Percentiles rank a stretch among this genome's conserved stretches.
These are phyloP conservation scores for Aspidiotus rigidus DNA, from an alignment of 2,888 invertebrate species.

Conservation along the genomic window DNA sequence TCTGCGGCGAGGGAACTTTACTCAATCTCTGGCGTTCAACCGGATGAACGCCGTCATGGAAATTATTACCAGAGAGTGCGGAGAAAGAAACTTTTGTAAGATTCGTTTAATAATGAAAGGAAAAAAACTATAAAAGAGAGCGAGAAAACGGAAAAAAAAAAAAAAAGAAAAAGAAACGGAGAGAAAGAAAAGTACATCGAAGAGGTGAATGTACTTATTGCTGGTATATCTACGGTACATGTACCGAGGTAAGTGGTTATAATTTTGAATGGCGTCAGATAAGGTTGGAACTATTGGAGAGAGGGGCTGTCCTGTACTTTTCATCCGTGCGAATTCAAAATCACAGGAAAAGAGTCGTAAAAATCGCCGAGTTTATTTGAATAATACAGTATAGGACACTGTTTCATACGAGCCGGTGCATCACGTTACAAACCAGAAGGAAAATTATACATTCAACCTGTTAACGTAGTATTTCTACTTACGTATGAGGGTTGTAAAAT, in stretches of 20 bases:
- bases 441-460: too few species aligned
- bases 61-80: slow-evolving; percentile 20
- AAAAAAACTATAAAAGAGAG: background rate
- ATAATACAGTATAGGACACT: too few species aligned
- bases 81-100: slow-evolving; percentile 30
- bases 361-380: too few species aligned
- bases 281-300: too few species aligned
- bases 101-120: slow-evolving; percentile 12
- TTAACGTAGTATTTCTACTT: too few species aligned
- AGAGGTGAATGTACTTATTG: slow-evolving; percentile 23
- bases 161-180: background rate
- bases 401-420: too few species aligned
- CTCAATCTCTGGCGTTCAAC: slow-evolving; percentile 19
- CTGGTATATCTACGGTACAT: background rate
- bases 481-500: too few species aligned
- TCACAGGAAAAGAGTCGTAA: too few species aligned
- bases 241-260: background rate
- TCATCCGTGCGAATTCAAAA: too few species aligned
- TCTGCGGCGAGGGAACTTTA: slow-evolving; percentile 26
- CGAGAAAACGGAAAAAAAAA: background rate
- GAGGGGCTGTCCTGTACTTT: too few species aligned
- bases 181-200: background rate
- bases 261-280: too few species aligned
- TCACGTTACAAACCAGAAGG: too few species aligned
- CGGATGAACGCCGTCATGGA: slow-evolving; percentile 30